Evolutionary conservation across 2,113 vertebrate species (phyloP).

Genomic region (Mola mola): DNA sequence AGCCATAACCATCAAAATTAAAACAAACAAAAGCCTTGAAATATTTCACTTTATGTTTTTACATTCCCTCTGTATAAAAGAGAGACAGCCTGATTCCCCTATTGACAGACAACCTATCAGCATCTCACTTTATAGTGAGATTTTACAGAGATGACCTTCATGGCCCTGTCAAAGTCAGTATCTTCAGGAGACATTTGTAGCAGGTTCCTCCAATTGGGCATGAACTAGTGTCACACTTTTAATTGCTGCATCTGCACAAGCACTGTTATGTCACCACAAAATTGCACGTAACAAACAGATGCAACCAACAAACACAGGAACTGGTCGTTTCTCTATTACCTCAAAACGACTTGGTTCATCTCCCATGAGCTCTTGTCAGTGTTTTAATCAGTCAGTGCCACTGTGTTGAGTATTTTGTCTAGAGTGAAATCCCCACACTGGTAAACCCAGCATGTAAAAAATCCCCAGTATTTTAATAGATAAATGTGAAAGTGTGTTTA

Average conservation of each 20-base stretch:
- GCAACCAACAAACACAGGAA: conserved; percentile 67
- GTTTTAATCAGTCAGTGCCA: conserved; percentile 12
- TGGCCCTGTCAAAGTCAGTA: conserved; percentile 15
- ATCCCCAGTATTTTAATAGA: background rate
- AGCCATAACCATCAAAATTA: too few relatives aligned
- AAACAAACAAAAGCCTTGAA: too few relatives aligned
- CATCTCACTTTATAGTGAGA: too few relatives aligned
- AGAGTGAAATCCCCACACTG: background rate
- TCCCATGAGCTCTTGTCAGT: conserved; percentile 30
- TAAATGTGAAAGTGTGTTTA: background rate
- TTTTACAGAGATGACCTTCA: too few relatives aligned
- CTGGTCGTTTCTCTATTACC: conserved; percentile 40
- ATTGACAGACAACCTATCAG: too few relatives aligned
- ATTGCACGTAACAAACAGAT: conserved; percentile 67
- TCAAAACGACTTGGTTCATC: conserved; percentile 19
- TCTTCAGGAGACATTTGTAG: conserved; percentile 12
- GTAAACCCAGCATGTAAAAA: background rate
- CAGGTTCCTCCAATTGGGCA: conserved; percentile 41
- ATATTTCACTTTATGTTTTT: too few relatives aligned
- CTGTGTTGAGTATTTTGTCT: background rate
- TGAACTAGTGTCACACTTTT: conserved; percentile 34
- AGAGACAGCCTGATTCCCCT: too few relatives aligned
- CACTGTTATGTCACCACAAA: conserved; percentile 38
- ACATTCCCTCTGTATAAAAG: too few relatives aligned
- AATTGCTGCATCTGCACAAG: conserved; percentile 51